Base-by-base conservation (phyloP, 1,140 invertebrate species). In the Hycleus cichorii region DNA sequence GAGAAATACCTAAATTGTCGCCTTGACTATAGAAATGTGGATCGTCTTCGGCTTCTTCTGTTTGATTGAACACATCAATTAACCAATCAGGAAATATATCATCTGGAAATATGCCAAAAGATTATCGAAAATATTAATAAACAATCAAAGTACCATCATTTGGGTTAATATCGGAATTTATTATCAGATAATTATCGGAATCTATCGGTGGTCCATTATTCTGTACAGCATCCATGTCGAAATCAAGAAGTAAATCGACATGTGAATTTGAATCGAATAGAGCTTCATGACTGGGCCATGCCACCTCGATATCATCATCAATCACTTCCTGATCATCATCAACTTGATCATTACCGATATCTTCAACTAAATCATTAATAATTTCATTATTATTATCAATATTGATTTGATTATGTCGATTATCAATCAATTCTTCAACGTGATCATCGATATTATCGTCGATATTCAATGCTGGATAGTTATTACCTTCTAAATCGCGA, bases 401-500 rank as follows among this genome's bases (percentile, higher is more conserved):
- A 39, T 57, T 45, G 25, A 59, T 39, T 44, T 62, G 62, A 38
- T 60, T 43, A 57, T 47, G 51, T 60, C 63, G 39, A 60, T 65
- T 55, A 60, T 65, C 64, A 4, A 56, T 60, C 38, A 54, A 58
- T 56, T 65, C 58, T 39, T 62, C 18, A 18, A 18, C 18, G 54
- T 38, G 52, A 39, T 32, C 18, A 18, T 58, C 59, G 47, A 32
- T 38, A n/a, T 66, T 59, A 18, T 68, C 59, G 7, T 71, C 9
- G 32, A 12, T 57, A 24, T 32, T 73, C 67, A 27, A 70, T 2
- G 67, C 62, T 6, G 73, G 63, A 57, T 77, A 71, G 59, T 80
- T 79, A 59, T 81, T 80, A 49, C 78, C 78, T 67, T 80, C 77
- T 2, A 67, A 69, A 60, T 81, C 78, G 32, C 78, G 69, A 62